Base-by-base conservation (phyloP, 2,888 invertebrate genomes). In the Oasisia sp. region DNA sequence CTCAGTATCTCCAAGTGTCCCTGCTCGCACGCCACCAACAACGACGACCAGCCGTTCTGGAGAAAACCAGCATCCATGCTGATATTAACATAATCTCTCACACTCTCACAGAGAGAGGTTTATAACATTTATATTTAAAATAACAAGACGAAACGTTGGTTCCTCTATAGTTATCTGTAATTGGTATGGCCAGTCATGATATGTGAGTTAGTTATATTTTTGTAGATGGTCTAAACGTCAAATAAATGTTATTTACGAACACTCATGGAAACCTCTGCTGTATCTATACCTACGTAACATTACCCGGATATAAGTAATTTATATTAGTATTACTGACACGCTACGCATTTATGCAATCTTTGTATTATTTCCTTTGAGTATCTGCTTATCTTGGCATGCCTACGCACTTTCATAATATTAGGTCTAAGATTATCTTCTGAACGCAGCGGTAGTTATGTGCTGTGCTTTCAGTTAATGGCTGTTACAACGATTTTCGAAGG, bases 21-120 rank as follows among this genome's bases (percentile, higher is more conserved):
- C 96, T 98, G 97, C 95, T 99, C 98, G 95, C 99, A 98, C 32
- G 99, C 99, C 94, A 99, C 99, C 92, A 99, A 97, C 94, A 99
- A 97, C 27, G 99, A 99, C 0, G 99, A 99, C 99, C 99, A 99
- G 12, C 99, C 97, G 93, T 96, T 96, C 96, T 96, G 93, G 27
- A 94, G 94, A 89, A 92, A 89, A 50, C 90, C 27, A 7, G 7
- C 7, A 27, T 27, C 74, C 74, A 74, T n/a, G 27, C 4, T 74
- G 19, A 74, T 19, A 90, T 90, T 45, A 91, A 93, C n/a, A 93
- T 19, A 74, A 74, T 27, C 14, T 74, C 7, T 4, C 19, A 19
- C 19, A 27, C 14, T 74, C 7, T 4, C 19, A 19, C 19, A 27
- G 74, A 74, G 1, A 27, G 19, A n/a, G 27, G 27, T 74, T 74